These are phyloP conservation scores for Parasteatoda lunata DNA, from an alignment of 2,888 invertebrate species.

Conservation along the genomic window DNA sequence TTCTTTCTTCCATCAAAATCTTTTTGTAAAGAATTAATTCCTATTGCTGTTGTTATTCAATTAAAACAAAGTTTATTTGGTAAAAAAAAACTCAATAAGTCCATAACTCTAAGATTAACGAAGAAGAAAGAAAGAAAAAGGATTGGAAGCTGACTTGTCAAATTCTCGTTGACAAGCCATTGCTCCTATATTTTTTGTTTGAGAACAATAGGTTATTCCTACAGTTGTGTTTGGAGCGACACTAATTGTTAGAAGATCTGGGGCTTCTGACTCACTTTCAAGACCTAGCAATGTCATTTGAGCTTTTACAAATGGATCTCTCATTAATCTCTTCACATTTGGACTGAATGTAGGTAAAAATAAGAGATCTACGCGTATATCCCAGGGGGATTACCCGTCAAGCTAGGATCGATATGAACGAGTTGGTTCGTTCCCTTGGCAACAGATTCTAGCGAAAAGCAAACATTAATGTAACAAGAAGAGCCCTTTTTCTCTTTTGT, in stretches of 20 bases:
- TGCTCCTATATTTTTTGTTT: slow-evolving; percentile 48
- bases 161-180: slow-evolving; percentile 35
- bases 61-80: too few species aligned
- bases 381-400: slow-evolving; percentile 54
- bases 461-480: slow-evolving; percentile 67
- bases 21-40: too few species aligned
- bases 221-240: slow-evolving; percentile 8
- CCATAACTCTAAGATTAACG: too few species aligned
- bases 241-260: slow-evolving; percentile 26
- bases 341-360: slow-evolving; percentile 54
- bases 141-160: slow-evolving; percentile 41
- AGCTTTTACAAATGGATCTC: slow-evolving; percentile 41
- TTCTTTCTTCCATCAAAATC: too few species aligned
- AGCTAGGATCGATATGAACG: slow-evolving; percentile 57
- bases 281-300: slow-evolving; percentile 15
- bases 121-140: slow-evolving; percentile 16
- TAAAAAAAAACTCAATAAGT: too few species aligned
- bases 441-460: slow-evolving; percentile 63
- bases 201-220: slow-evolving; percentile 6
- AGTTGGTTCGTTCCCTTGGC: slow-evolving; percentile 61
- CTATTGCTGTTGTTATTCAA: too few species aligned
- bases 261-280: slow-evolving; percentile 5
- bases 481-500: slow-evolving; percentile 50
- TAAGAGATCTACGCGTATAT: slow-evolving; percentile 55
- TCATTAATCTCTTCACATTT: slow-evolving; percentile 55